These are phyloP conservation scores for Trachurus trachurus DNA, from an alignment of 2,797 vertebrate genomes.

Conservation along the genomic window DNA sequence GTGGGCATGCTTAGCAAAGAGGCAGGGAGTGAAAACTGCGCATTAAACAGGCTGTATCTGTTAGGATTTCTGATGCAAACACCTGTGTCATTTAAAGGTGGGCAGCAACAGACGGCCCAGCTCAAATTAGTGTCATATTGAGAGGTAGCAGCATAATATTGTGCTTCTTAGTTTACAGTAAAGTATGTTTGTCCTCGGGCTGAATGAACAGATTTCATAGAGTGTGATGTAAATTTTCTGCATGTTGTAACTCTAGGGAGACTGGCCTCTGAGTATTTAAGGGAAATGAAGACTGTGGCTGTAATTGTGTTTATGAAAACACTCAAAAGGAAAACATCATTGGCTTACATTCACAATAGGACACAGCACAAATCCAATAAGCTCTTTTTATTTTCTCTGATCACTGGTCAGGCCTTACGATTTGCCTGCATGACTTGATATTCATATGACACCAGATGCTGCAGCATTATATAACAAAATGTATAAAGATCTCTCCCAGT, in stretches of 20 bases:
- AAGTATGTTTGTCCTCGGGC: not conserved
- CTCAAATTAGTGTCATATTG: not conserved
- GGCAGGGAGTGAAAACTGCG: conserved; percentile 10
- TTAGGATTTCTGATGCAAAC: conserved; percentile 4
- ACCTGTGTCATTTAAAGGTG: conserved; percentile 13
- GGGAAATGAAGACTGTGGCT: too few relatives aligned
- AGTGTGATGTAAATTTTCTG: not conserved
- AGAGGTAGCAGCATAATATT: not conserved
- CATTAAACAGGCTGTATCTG: conserved; percentile 21
- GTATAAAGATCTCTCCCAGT: too few relatives aligned
- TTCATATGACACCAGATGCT: conserved; percentile 7
- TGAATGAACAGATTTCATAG: conserved; percentile 5
- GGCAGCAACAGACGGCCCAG: not conserved
- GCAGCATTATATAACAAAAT: too few relatives aligned
- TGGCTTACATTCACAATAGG: conserved; percentile 7
- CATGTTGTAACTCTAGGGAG: too few relatives aligned
- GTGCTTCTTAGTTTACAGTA: not conserved
- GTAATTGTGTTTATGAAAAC: too few relatives aligned
- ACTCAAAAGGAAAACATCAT: not conserved
- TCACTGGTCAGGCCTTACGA: not conserved
- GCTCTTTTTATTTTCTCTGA: conserved; percentile 4
- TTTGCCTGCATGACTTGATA: conserved; percentile 2
- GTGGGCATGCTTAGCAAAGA: not conserved
- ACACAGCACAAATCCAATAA: not conserved
- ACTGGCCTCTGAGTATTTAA: too few relatives aligned